Conservation (phyloP, 1,140 invertebrate species). For the Aphelenchoides fujianensis region DNA sequence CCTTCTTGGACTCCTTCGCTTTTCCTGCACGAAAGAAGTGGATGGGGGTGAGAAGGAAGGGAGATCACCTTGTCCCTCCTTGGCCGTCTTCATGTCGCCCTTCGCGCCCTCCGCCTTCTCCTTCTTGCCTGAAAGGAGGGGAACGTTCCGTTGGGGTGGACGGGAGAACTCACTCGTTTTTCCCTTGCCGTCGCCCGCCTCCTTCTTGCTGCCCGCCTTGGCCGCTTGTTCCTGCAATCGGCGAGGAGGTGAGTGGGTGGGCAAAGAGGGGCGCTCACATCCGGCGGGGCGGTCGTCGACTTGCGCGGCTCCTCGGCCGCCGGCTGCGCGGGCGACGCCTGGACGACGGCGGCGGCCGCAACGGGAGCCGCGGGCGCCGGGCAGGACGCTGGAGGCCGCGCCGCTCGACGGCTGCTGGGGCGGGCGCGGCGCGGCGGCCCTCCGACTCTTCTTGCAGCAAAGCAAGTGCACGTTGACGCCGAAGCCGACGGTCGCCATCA, state of each 20-base stretch:
- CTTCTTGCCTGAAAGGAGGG: background rate
- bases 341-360: too few relatives aligned
- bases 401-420: too few relatives aligned
- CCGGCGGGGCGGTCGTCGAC: too few relatives aligned
- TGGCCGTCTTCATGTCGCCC: background rate
- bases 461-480: background rate
- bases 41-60: too few relatives aligned
- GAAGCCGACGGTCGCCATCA: background rate
- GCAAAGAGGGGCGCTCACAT: too few relatives aligned
- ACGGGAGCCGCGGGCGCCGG: too few relatives aligned
- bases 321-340: too few relatives aligned
- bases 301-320: too few relatives aligned
- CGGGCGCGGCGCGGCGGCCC: background rate
- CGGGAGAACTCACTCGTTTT: background rate
- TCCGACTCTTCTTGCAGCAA: background rate
- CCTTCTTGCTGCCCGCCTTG: background rate
- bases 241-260: too few relatives aligned
- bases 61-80: background rate
- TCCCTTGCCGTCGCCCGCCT: background rate
- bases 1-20: background rate
- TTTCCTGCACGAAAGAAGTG: too few relatives aligned
- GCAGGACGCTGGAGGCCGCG: too few relatives aligned
- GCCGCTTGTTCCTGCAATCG: too few relatives aligned
- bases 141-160: background rate
- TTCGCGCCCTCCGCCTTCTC: background rate